Evolutionary conservation across 2,888 invertebrate species (phyloP).

Genomic region (Ectemnius lituratus): DNA sequence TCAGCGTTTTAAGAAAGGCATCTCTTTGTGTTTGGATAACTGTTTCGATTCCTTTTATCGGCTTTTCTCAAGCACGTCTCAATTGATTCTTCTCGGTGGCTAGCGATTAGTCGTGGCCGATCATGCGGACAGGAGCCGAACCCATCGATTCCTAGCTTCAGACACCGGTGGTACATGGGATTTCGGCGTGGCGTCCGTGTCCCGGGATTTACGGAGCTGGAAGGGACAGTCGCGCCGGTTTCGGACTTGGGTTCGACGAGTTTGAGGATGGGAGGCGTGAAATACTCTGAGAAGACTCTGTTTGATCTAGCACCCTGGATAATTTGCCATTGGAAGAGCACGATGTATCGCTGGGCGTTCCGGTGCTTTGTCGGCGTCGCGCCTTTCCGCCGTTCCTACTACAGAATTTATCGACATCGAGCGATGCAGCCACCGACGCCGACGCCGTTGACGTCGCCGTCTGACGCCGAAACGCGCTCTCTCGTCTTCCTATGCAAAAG

Average conservation of each 20-base stretch:
- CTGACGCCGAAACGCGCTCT: neutral
- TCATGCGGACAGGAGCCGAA: constrained; percentile 50
- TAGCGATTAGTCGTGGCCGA: constrained; percentile 23
- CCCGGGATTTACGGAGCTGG: constrained; percentile 31
- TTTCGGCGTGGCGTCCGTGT: constrained; percentile 20
- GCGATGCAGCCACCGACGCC: neutral
- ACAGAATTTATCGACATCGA: constrained; percentile 32
- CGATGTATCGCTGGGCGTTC: constrained; percentile 27
- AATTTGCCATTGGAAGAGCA: constrained; percentile 50
- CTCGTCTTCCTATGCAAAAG: neutral
- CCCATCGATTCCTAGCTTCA: constrained; percentile 55
- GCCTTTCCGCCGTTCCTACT: constrained; percentile 23
- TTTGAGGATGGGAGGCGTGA: constrained; percentile 48
- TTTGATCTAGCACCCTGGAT: constrained; percentile 56
- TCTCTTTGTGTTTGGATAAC: no score
- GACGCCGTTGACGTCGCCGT: constrained; percentile 7
- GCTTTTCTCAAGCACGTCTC: neutral
- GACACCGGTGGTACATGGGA: neutral
- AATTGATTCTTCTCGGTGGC: constrained; percentile 2
- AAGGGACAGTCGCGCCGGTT: constrained; percentile 39
- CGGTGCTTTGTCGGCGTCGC: constrained; percentile 42
- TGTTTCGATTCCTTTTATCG: neutral
- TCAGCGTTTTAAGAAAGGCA: no score
- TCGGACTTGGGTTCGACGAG: constrained; percentile 34
- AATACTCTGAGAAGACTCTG: constrained; percentile 47